Base-by-base conservation (phyloP, 2,888 invertebrate genomes). In the Pseudococcus longispinus region DNA sequence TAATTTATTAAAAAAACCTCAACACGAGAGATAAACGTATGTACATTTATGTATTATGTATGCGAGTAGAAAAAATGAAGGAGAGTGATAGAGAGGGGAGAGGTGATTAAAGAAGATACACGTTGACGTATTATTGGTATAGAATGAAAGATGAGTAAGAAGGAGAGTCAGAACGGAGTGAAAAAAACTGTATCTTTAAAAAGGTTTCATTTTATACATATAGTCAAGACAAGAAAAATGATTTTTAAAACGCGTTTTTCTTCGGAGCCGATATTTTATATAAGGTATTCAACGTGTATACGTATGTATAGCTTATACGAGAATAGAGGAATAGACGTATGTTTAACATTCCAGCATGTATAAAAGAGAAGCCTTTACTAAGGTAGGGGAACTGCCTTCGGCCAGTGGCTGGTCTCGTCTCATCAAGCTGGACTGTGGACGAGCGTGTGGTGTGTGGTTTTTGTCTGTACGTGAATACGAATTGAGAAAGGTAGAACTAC, bases 231-330 rank as follows among this genome's bases (percentile, higher is more conserved):
- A 80, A 80, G 77, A 80, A 80, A 80, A 80, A 80, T 80, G 77
- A 80, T 80, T 80, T 80, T 80, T 80, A 80, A 80, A 80, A 80
- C 77, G 77, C 77, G 77, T 80, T 80, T 80, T 80, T 42, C 77
- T 80, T 80, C 77, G n/a, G n/a, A 70, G 70, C 70, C 70, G 70
- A 70, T 70, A 70, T 70, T 70, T 70, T 60, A 60, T 70, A 70
- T 70, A 70, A 70, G 70, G 70, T 70, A 70, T 70, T 70, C 77
- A 37, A 80, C 42, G 37, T 32, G 42, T 60, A 20, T 60, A 80
- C 42, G 37, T 32, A 23, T 60, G 23, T 60, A 32, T 70, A 2
- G 9, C 13, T 3, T 37, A 70, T 74, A 80, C 77, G 37, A 42
- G 77, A 80, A 80, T 80, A 80, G 77, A 80, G n/a, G 77, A 80